A percentile compares a stretch with the other conserved stretches of the same genome.
Conservation (phyloP, 1,140 invertebrate genomes). For the Drosophila busckii region DNA sequence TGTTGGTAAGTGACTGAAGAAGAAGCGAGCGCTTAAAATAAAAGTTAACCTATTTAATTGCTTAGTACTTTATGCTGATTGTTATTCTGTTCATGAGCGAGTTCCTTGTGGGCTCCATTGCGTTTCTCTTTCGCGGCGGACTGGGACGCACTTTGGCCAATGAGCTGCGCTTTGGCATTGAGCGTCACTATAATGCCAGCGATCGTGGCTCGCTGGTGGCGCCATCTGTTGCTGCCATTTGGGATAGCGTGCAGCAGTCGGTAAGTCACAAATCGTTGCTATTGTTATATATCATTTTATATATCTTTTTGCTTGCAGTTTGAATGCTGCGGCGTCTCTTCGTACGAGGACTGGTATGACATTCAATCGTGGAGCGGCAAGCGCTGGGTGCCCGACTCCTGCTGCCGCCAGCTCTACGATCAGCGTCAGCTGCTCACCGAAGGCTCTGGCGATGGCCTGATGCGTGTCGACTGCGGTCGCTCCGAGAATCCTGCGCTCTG, state of each 20-base stretch:
- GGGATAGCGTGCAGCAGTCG: constrained; percentile 87
- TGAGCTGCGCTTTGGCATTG: constrained; percentile 85
- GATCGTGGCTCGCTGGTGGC: constrained; percentile 80
- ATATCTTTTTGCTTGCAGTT: constrained; percentile 80
- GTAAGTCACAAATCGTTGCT: constrained; percentile 79
- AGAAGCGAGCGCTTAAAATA: neutral
- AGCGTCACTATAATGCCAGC: constrained; percentile 84
- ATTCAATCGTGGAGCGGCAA: constrained; percentile 88
- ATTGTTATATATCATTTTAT: neutral
- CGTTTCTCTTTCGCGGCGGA: constrained; percentile 87
- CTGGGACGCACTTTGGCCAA: constrained; percentile 83
- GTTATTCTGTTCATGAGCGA: constrained; percentile 89
- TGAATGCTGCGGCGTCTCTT: constrained; percentile 90
- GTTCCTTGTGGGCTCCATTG: constrained; percentile 87
- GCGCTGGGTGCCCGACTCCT: constrained; percentile 88
- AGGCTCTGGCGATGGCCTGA: constrained; percentile 71
- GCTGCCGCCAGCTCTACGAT: constrained; percentile 83
- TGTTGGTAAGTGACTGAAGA: constrained; percentile 82
- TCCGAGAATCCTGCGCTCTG: constrained; percentile 82
- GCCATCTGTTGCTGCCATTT: constrained; percentile 83
- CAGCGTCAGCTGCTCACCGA: constrained; percentile 77
- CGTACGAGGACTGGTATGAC: constrained; percentile 90
- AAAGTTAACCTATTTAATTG: neutral
- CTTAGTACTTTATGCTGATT: constrained; percentile 90
- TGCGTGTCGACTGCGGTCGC: constrained; percentile 66